Base-by-base conservation (phyloP, 2,113 vertebrate species). In the Odontophorus gujanensis region DNA sequence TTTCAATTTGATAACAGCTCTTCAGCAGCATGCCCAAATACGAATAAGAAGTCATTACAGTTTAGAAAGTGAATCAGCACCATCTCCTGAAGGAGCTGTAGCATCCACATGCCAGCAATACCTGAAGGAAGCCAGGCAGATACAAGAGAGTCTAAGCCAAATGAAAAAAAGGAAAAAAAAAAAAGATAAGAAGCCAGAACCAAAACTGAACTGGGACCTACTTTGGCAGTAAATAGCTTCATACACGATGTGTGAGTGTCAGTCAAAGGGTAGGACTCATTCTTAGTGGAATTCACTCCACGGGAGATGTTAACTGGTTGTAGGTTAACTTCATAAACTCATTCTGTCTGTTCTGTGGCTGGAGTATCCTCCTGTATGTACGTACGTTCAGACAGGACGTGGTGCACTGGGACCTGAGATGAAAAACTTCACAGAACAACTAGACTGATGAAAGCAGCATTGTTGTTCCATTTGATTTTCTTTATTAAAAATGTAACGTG, bases 1-100 rank as follows among this genome's bases (percentile, higher is more conserved):
- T 94, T 94, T 94, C 94, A 90, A 71, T 79, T 59, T 90, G 76
- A 76, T 30, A 85, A 45, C 42, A 36, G 59, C 47, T 83, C 79
- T 74, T 89, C 82, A 81, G 36, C 0, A 76, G 85, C 12, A 51
- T 69, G 76, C 91, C 90, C 92, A 81, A 84, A 90, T 42, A 84
- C 6, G 65, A 85, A 48, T 85, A 55, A 67, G 77, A 91, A 85
- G 24, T 32, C 65, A 78, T 92, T 90, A 53, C 58, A 85, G 45
- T 22, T 81, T 72, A 90, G 78, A 58, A 84, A 3, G 43, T 22
- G 85, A 88, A 75, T 45, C 74, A 80, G 61, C 36, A 55, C 45
- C 71, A 47, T 12, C 55, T 65, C 75, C 68, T 82, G 57, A 88
- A 90, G 83, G 89, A 53, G 65, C 77, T 57, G 30, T 1, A 50